These are phyloP conservation scores for Trididemnum nubilum DNA, from an alignment of 23 tunicate species.

Conservation along the genomic window DNA sequence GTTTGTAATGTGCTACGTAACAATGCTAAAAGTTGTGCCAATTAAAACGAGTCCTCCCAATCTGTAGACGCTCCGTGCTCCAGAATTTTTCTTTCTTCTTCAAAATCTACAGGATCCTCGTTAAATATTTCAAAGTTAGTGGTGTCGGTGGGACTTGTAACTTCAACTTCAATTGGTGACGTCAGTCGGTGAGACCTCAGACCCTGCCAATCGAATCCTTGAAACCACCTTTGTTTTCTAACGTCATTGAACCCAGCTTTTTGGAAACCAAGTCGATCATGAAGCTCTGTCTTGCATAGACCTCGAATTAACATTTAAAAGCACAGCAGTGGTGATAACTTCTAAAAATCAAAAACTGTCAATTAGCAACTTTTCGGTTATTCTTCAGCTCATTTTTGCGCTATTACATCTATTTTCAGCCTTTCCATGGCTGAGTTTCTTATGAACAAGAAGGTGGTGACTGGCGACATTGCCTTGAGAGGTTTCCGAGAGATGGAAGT, in stretches of 20 bases:
- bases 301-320: constrained; percentile 54
- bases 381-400: no score
- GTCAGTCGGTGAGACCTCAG: constrained; percentile 29
- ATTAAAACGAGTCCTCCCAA: constrained; percentile 65
- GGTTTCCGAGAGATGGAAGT: no score
- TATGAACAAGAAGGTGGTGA: no score
- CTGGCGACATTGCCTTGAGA: no score
- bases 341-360: background rate
- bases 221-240: constrained; percentile 86
- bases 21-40: background rate
- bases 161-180: constrained; percentile 46
- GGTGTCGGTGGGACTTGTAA: constrained; percentile 52
- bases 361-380: background rate
- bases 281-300: constrained; percentile 83
- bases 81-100: constrained; percentile 45
- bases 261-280: constrained; percentile 67
- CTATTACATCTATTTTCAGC: no score
- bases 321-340: no score
- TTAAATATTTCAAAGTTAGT: constrained; percentile 39
- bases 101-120: constrained; percentile 33
- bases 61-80: background rate
- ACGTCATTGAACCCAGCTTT: constrained; percentile 73
- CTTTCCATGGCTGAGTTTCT: no score
- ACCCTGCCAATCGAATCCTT: constrained; percentile 92
- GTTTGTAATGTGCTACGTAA: no score